phyloP scores from a whole-genome alignment of 2,888 invertebrate genomes.

The Phengaris alcon region DNA sequence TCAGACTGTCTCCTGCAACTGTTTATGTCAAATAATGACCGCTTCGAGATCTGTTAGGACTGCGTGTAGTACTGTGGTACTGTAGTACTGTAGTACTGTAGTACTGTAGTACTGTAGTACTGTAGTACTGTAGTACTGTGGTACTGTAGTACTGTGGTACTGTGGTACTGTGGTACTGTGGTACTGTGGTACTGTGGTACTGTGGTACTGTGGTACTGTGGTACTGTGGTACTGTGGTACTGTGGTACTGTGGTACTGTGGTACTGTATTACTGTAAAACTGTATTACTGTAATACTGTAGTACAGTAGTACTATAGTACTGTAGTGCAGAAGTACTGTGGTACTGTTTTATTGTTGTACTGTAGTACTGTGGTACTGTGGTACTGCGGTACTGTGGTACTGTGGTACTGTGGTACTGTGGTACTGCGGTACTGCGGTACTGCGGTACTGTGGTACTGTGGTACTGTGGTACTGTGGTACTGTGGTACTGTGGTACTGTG shows the following conservation, averaged over 20 bases:
- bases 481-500: too few relatives aligned
- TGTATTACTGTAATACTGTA: too few relatives aligned
- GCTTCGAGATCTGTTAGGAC: slow-evolving; percentile 45
- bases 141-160: too few relatives aligned
- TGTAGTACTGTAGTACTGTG: too few relatives aligned
- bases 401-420: too few relatives aligned
- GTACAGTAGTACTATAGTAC: too few relatives aligned
- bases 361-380: not conserved
- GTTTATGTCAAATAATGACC: slow-evolving; percentile 64
- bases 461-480: too few relatives aligned
- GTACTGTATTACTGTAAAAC: too few relatives aligned
- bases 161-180: too few relatives aligned
- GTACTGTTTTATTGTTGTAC: not conserved
- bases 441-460: not conserved
- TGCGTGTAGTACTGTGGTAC: slow-evolving; percentile 37
- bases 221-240: not conserved
- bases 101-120: not conserved
- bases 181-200: too few relatives aligned
- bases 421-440: not conserved
- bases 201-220: too few relatives aligned
- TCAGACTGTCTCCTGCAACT: slow-evolving; percentile 54
- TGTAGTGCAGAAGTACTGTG: not conserved
- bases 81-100: not conserved
- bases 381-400: not conserved
- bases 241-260: not conserved